Percentiles rank a stretch among this genome's conserved stretches.
phyloP scores from a whole-genome alignment of 2,888 invertebrate species.

The Octodonta nipae region DNA sequence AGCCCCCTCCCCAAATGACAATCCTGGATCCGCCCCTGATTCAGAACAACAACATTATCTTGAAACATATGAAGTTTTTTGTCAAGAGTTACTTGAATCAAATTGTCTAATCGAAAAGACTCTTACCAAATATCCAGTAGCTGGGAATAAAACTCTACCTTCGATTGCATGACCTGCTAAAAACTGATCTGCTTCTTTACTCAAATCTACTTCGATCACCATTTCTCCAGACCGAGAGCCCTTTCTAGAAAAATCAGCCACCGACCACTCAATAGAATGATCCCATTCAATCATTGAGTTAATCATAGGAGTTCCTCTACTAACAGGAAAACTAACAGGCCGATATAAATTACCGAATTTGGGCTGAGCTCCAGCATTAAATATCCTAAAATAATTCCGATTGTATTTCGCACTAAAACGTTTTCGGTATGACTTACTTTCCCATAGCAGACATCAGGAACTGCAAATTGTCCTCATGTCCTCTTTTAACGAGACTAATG shows the following conservation, averaged over 20 bases:
- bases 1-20: no score
- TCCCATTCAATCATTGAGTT: conserved; percentile 84
- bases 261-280: conserved; percentile 77
- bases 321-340: conserved; percentile 69
- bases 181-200: conserved; percentile 60
- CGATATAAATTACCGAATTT: conserved; percentile 61
- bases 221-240: conserved; percentile 58
- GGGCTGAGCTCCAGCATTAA: conserved; percentile 68
- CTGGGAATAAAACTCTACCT: conserved; percentile 86
- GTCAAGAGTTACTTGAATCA: no score
- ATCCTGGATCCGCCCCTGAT: no score
- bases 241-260: conserved; percentile 58
- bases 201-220: conserved; percentile 62
- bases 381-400: conserved; percentile 52
- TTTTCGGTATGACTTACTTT: conserved; percentile 42
- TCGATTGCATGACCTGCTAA: conserved; percentile 82
- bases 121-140: conserved; percentile 77
- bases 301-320: conserved; percentile 82
- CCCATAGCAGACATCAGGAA: conserved; percentile 71
- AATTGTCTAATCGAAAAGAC: no score
- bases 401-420: background rate
- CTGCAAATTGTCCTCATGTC: conserved; percentile 57
- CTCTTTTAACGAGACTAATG: conserved; percentile 75
- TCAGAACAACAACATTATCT: no score
- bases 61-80: no score